phyloP scores from a whole-genome alignment of 2,888 invertebrate genomes.

The Metacarcinus magister region DNA sequence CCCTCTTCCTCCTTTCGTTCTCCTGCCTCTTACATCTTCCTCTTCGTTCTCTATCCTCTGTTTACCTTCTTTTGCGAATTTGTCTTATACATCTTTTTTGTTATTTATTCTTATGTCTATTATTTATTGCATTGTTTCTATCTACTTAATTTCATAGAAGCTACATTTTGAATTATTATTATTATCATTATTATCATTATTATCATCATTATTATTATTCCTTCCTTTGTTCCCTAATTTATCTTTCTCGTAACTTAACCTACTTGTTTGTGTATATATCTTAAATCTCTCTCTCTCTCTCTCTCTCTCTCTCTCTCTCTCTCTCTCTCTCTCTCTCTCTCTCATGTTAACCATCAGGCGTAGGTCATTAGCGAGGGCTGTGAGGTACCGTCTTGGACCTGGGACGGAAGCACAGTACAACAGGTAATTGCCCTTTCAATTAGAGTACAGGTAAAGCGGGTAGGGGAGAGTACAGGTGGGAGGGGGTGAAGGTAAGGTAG shows the following conservation, averaged over 20 bases:
- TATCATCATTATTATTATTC: not conserved
- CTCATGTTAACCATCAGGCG: not conserved
- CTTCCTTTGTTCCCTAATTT: not conserved
- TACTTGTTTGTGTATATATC: not conserved
- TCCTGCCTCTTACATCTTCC: not conserved
- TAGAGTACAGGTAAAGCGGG: slow-evolving; percentile 21
- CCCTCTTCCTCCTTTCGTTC: not conserved
- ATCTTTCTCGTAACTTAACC: not conserved
- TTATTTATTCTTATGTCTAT: not conserved
- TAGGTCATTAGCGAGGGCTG: not conserved
- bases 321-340: slow-evolving; percentile 44
- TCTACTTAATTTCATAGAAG: not conserved
- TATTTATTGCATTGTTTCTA: not conserved
- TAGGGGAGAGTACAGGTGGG: not conserved
- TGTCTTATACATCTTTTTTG: not conserved
- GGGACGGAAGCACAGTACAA: slow-evolving; percentile 51
- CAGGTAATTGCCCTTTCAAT: slow-evolving; percentile 49
- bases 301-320: slow-evolving; percentile 44
- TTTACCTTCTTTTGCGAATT: not conserved
- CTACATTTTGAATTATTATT: not conserved
- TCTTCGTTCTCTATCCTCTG: not conserved
- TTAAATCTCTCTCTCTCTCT: not conserved
- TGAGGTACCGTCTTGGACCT: slow-evolving; percentile 30
- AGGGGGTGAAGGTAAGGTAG: not conserved
- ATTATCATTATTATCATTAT: not conserved